phyloP scores from a whole-genome alignment of 2,113 vertebrate species.

The Hippocampus abdominalis region DNA sequence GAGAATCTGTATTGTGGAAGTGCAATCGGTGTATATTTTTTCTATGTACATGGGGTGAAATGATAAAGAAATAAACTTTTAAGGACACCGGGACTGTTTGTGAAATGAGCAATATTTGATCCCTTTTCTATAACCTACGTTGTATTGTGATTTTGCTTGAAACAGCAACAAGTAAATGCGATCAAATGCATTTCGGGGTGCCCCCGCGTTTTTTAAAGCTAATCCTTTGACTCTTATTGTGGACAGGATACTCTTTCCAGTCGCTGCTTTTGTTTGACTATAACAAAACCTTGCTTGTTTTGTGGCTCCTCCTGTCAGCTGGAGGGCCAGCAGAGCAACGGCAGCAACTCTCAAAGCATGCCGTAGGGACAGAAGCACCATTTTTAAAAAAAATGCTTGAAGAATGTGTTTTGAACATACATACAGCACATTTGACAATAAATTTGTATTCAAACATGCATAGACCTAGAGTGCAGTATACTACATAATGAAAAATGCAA shows the following conservation, averaged over 20 bases:
- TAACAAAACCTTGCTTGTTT: conserved; percentile 46
- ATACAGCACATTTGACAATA: too few relatives aligned
- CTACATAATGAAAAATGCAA: too few relatives aligned
- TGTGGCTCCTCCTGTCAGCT: background rate
- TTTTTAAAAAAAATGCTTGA: too few relatives aligned
- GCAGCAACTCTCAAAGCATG: background rate
- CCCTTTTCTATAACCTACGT: background rate
- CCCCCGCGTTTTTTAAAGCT: conserved; percentile 6
- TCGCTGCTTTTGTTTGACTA: conserved; percentile 43
- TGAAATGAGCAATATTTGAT: background rate
- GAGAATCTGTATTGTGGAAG: conserved; percentile 40
- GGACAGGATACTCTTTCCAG: conserved; percentile 41
- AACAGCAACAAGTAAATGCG: background rate
- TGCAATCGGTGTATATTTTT: conserved; percentile 50
- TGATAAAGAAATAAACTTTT: conserved; percentile 61
- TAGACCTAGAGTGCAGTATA: too few relatives aligned
- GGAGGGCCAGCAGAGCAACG: background rate
- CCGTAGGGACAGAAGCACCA: background rate
- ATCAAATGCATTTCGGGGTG: background rate
- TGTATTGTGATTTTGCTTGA: background rate
- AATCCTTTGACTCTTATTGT: conserved; percentile 18
- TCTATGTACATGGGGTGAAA: conserved; percentile 44
- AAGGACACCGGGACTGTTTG: conserved; percentile 17
- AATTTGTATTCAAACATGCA: too few relatives aligned
- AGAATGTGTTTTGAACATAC: too few relatives aligned